These are phyloP conservation scores for Pseudochaenichthys georgianus DNA, from an alignment of 2,797 vertebrate species.

Conservation along the genomic window DNA sequence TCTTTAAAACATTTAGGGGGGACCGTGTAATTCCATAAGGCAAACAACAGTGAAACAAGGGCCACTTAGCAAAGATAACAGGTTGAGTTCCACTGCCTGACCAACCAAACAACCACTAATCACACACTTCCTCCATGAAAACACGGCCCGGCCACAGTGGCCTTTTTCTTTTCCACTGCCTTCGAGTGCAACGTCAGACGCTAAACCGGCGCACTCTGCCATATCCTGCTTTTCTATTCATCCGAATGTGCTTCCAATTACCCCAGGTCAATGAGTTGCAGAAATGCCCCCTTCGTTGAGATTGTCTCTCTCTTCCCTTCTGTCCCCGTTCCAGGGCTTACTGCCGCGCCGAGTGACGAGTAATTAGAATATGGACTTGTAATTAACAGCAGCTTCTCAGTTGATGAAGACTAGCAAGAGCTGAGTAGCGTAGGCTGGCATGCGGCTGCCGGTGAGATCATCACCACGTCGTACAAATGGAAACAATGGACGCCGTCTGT, in stretches of 20 bases:
- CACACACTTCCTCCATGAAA: conserved; percentile 68
- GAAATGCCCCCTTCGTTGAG: conserved; percentile 42
- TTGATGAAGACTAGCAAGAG: conserved; percentile 73
- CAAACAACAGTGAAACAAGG: conserved; percentile 48
- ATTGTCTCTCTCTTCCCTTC: conserved; percentile 41
- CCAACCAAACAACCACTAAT: conserved; percentile 67
- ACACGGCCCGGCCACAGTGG: conserved; percentile 13
- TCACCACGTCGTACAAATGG: conserved; percentile 56
- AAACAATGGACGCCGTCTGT: conserved; percentile 74
- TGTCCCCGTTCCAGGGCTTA: conserved; percentile 42
- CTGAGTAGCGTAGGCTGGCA: conserved; percentile 48
- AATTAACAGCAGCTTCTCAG: conserved; percentile 83
- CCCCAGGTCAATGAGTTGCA: conserved; percentile 43
- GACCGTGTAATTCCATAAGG: conserved; percentile 18
- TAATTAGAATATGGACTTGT: conserved; percentile 77
- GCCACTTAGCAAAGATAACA: conserved; percentile 69
- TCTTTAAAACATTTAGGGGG: conserved; percentile 13
- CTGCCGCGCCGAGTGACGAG: conserved; percentile 54
- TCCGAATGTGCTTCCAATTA: conserved; percentile 71
- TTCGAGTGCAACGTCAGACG: conserved; percentile 6
- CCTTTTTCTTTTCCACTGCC: conserved; percentile 38
- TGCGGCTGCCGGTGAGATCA: conserved; percentile 69
- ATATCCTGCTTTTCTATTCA: conserved; percentile 65
- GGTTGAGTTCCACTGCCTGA: conserved; percentile 42
- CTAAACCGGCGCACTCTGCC: conserved; percentile 31